Evolutionary conservation across 1,140 invertebrate species (phyloP).

Genomic region (Drosophila tani): DNA sequence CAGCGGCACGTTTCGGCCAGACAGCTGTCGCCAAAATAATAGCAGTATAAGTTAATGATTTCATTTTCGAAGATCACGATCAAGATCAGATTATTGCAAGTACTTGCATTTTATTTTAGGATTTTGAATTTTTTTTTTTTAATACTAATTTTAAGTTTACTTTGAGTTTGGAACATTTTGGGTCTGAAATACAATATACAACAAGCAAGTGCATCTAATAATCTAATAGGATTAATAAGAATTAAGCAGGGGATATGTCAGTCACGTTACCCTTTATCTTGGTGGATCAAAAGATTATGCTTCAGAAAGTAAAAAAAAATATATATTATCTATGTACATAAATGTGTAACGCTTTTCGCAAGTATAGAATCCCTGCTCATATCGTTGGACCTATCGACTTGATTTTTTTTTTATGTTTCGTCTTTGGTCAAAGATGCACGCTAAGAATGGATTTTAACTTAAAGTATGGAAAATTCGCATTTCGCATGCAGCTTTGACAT

Average conservation of each 20-base stretch:
- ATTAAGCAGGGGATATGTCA: background rate
- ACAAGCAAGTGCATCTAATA: background rate
- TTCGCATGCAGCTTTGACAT: no score
- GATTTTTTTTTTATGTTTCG: no score
- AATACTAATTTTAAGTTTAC: background rate
- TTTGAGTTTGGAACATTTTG: background rate
- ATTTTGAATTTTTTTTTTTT: background rate
- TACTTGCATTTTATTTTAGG: no score
- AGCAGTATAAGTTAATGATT: background rate
- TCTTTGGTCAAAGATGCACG: no score
- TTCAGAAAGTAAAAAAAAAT: no score
- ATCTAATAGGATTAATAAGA: background rate
- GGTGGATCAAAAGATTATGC: no score
- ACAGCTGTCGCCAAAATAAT: conserved; percentile 22
- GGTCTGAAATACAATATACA: background rate
- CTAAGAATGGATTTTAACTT: no score
- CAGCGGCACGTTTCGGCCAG: conserved; percentile 35
- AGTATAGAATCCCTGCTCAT: no score
- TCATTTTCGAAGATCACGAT: background rate
- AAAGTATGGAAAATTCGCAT: no score
- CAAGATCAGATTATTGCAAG: background rate
- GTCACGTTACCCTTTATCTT: background rate
- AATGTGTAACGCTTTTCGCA: no score
- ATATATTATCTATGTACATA: no score
- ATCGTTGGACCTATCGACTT: no score